A percentile compares a stretch with the other conserved stretches of the same genome.
Evolutionary conservation across 2,888 invertebrate species (phyloP).

Genomic region (Belgica antarctica): DNA sequence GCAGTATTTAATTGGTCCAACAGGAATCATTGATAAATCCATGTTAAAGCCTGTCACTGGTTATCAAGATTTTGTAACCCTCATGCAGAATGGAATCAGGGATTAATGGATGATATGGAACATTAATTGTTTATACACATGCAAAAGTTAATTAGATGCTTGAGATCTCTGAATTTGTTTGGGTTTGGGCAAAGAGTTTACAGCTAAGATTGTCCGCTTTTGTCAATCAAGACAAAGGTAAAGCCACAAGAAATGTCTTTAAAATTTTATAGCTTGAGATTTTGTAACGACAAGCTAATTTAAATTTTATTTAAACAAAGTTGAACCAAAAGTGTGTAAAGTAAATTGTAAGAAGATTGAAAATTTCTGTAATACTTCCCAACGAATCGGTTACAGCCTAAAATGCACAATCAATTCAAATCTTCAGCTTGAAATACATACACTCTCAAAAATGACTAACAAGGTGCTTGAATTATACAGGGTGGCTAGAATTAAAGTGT

Average conservation of each 20-base stretch:
- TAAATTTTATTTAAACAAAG: too few species aligned
- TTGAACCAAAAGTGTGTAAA: too few species aligned
- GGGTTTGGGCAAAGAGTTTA: background rate
- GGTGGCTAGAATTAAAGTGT: too few species aligned
- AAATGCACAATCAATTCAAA: too few species aligned
- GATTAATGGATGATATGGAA: constrained; percentile 19
- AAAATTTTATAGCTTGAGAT: background rate
- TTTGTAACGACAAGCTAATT: too few species aligned
- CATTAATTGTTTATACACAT: constrained; percentile 27
- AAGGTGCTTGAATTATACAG: too few species aligned
- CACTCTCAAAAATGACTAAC: too few species aligned
- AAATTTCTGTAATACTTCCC: too few species aligned
- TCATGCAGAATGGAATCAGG: background rate
- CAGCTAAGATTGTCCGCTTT: background rate
- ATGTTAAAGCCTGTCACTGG: background rate
- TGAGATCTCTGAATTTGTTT: background rate
- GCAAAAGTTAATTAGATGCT: constrained; percentile 1
- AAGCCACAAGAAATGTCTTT: background rate
- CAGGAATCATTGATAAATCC: constrained; percentile 19
- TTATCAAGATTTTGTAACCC: background rate
- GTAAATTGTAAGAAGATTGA: too few species aligned
- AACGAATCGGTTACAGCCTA: too few species aligned
- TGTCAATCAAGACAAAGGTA: background rate
- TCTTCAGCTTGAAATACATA: too few species aligned
- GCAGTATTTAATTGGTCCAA: constrained; percentile 2